Evolutionary conservation across 2,113 vertebrate species (phyloP), one percentile per base, ranked within the genome.

Genomic region (Bujurquina vittata): DNA sequence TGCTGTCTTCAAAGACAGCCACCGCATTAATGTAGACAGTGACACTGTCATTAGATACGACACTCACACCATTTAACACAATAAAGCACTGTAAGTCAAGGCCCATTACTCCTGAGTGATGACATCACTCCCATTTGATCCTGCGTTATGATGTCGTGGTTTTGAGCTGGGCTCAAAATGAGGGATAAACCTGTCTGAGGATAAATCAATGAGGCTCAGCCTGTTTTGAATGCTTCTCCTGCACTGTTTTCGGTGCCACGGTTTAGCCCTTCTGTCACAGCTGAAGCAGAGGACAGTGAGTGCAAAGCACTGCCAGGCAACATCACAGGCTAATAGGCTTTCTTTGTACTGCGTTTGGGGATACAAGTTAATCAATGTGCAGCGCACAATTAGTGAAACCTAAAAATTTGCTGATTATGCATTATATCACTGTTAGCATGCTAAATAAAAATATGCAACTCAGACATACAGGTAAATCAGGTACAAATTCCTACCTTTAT

Each of bases 71-170:
- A 86, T 87, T 92, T 86, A 90, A 91, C 80, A 87, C 79, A 62
- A 89, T 88, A 84, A 90, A 80, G 81, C 81, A 23, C 78, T 73
- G 59, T 35, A 79, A 67, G 85, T 88, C 90, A 62, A 73, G 82
- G 87, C 57, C 81, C 84, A 92, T 93, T 92, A 91, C 75, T 82
- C 69, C 23, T 61, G 67, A 90, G 59, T n/a, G 83, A 93, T 92
- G 92, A 91, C 86, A 88, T 91, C 87, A 84, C 83, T 80, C 33
- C 77, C 73, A 79, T 80, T 77, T 54, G 75, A 88, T 77, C 26
- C 63, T 80, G 84, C 86, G 74, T 85, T 88, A 90, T 72, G 79
- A 76, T 22, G 90, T 23, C 4, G 18, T 63, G 62, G 81, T 84
- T 75, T 84, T 7, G 5, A 81, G 82, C 79, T 10, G 23, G 69